A percentile compares a stretch with the other conserved stretches of the same genome.
These are phyloP conservation scores for Samia ricini DNA, from an alignment of 1,140 invertebrate species.

Conservation along the genomic window DNA sequence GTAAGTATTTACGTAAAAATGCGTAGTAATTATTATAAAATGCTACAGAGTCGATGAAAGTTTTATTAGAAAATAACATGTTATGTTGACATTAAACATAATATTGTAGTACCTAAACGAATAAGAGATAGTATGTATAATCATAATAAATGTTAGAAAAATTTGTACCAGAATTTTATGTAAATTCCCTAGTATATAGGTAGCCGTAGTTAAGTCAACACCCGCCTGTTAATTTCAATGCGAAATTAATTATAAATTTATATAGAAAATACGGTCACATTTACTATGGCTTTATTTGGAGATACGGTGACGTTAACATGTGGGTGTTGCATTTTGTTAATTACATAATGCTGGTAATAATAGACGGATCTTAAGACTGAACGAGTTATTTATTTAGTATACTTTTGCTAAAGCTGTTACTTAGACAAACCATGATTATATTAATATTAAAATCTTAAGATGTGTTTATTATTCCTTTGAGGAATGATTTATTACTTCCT, in stretches of 20 bases:
- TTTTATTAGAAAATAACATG: background rate
- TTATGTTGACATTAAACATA: too few species aligned
- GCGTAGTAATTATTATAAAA: background rate
- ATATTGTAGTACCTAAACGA: too few species aligned
- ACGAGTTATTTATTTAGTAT: conserved; percentile 27
- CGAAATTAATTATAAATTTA: background rate
- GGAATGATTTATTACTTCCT: background rate
- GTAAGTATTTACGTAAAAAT: too few species aligned
- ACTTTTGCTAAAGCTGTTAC: conserved; percentile 25
- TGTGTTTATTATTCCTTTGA: conserved; percentile 55
- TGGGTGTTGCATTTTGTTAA: conserved; percentile 4
- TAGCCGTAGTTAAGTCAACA: background rate
- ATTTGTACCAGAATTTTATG: background rate
- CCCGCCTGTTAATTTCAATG: background rate
- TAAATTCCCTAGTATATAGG: background rate
- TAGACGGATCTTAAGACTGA: conserved; percentile 68
- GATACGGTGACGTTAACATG: conserved; percentile 1
- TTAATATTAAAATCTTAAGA: conserved; percentile 49
- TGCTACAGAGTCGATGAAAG: background rate
- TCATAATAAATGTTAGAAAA: background rate
- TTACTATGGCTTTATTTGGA: conserved; percentile 14
- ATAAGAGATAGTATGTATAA: background rate
- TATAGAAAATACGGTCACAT: background rate
- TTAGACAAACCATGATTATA: conserved; percentile 21
- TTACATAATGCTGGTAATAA: conserved; percentile 40